Conservation (phyloP, 2,888 invertebrate species). For the Stegana nigrithorax region DNA sequence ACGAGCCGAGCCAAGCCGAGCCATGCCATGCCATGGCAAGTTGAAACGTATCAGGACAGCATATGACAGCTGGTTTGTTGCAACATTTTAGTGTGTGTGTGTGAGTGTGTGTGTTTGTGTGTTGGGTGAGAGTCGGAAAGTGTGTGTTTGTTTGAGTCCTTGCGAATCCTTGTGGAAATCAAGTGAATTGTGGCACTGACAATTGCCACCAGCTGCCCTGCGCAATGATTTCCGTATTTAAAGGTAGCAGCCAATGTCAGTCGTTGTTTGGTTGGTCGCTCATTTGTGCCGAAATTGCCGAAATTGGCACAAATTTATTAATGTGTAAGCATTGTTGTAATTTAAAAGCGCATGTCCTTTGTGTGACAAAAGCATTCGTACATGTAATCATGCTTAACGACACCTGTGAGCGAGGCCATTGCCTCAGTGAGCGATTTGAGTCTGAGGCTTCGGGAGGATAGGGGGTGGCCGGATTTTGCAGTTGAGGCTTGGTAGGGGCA, state of each 20-base stretch:
- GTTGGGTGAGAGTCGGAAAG: slow-evolving; percentile 10
- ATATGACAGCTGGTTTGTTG: slow-evolving; percentile 1
- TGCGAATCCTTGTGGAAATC: slow-evolving; percentile 50
- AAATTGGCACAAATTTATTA: too few relatives aligned
- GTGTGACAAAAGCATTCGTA: neutral
- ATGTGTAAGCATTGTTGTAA: neutral
- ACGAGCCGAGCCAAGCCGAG: neutral
- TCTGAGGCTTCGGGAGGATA: too few relatives aligned
- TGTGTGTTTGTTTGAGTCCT: neutral
- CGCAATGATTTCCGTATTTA: too few relatives aligned
- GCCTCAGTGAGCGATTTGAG: too few relatives aligned
- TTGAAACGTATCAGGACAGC: neutral
- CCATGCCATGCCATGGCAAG: neutral
- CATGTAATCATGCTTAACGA: neutral
- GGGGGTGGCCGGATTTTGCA: too few relatives aligned
- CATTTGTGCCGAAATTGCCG: too few relatives aligned
- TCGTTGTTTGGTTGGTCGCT: too few relatives aligned
- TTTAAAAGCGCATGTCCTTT: neutral
- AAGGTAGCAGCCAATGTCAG: too few relatives aligned
- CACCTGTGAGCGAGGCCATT: neutral
- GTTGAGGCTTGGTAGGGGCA: too few relatives aligned
- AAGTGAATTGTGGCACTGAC: slow-evolving; percentile 34
- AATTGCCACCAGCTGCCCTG: neutral
- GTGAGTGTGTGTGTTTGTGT: slow-evolving; percentile 1
- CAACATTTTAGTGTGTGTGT: neutral